Evolutionary conservation across 1,140 invertebrate species (phyloP), one percentile per base, ranked within the genome.

Genomic region (Bombus turneri): DNA sequence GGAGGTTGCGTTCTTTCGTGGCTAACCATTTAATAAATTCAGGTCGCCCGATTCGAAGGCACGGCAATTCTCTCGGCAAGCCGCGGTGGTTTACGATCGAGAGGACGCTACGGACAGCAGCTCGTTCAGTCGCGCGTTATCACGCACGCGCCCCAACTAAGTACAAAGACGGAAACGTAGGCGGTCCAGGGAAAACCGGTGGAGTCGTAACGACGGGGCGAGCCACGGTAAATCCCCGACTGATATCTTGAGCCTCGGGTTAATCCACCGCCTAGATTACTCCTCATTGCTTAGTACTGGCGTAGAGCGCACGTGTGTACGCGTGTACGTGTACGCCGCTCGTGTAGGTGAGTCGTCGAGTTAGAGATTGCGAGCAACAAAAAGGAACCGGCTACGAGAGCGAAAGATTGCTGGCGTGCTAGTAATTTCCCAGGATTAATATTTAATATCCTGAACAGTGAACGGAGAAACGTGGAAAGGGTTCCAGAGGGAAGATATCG

Each of bases 371-470:
- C 91, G 86, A 87, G 88, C 86, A 89, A 87, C 88, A 88, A 90
- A 91, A 91, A 91, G 75, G 83, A 86, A 1, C 85, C 73, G 59
- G 34, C 57, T 66, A 76, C 81, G 76, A 87, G 87, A 92, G 81
- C 88, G 92, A 91, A 92, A 93, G 92, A 93, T 93, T 93, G 91
- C 92, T 80, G 86, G 86, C 89, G 90, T 87, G 89, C 91, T 90
- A 92, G 93, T 94, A 94, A 95, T 94, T 94, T 94, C 91, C 93
- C 89, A 85, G 94, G 94, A 95, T 95, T 95, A 95, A 94, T 94
- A 94, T 93, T 94, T 94, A 94, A 95, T 94, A 94, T 94, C 92
- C 90, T 82, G 88, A 88, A 90, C 86, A 91, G 81, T 81, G 86
- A 88, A 80, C 74, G 79, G 59, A 41, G 77, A 72, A 79, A 39